Conservation (phyloP, 2,797 vertebrate genomes). For the Sphenopsis melanotis region DNA sequence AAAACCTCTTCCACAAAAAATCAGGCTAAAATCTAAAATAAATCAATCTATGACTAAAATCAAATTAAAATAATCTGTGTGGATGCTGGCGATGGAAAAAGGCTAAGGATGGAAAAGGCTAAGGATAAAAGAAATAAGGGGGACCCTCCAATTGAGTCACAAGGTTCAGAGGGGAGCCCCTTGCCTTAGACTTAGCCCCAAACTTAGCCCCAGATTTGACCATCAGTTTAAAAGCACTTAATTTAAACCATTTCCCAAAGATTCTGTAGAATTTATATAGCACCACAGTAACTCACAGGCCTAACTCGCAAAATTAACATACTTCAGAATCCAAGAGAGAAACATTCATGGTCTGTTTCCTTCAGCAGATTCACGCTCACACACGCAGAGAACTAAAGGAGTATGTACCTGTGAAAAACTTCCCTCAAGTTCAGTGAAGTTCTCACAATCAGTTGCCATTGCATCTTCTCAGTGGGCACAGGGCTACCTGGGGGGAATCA, state of each 20-base stretch:
- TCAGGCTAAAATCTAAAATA: not conserved
- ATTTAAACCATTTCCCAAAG: not conserved
- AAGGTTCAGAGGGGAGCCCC: not conserved
- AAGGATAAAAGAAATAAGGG: not conserved
- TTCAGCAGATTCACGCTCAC: accelerated
- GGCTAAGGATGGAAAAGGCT: not conserved
- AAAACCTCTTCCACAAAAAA: not conserved
- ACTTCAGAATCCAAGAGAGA: not conserved
- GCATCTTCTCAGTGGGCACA: not conserved
- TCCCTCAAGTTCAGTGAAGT: not conserved
- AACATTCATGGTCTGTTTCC: not conserved
- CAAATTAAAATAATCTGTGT: not conserved
- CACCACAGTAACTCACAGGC: not conserved
- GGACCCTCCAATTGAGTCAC: too few species aligned
- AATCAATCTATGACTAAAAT: not conserved
- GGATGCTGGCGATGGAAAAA: not conserved
- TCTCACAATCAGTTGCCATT: not conserved
- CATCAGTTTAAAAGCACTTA: not conserved
- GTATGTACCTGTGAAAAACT: not conserved
- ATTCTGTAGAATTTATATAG: not conserved
- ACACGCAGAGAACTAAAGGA: not conserved
- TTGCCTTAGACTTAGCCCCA: not conserved
- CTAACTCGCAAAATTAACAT: not conserved
- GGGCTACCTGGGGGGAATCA: not conserved
- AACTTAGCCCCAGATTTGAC: not conserved